Conservation (phyloP, 2,888 invertebrate species). For the Machimus rusticus region DNA sequence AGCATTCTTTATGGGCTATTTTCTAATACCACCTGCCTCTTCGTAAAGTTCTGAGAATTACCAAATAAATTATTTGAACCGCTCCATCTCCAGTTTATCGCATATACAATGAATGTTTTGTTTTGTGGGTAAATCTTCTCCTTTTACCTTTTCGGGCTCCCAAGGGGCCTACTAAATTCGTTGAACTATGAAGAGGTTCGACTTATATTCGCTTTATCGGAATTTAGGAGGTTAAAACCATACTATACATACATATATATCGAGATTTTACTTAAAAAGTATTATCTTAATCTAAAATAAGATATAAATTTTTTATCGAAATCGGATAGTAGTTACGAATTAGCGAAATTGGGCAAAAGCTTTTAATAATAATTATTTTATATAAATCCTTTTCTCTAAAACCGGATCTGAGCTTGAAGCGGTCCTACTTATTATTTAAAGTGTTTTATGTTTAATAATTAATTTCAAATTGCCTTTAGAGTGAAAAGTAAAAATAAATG, state of each 20-base stretch:
- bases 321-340: no score
- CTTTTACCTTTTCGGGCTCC: background rate
- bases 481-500: background rate
- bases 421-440: no score
- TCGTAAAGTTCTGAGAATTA: background rate
- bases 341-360: no score
- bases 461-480: no score
- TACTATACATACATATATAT: background rate
- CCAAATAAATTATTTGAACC: background rate
- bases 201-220: background rate
- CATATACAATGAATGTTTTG: background rate
- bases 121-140: background rate
- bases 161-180: background rate
- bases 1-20: background rate
- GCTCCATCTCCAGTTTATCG: background rate
- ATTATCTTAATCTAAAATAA: no score
- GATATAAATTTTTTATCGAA: no score
- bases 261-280: background rate
- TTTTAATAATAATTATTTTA: no score
- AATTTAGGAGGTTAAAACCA: background rate
- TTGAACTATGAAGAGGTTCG: background rate
- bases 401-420: no score
- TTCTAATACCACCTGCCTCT: background rate
- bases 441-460: no score
- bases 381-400: no score